phyloP scores from a whole-genome alignment of 2,113 vertebrate species.

The Caretta caretta region DNA sequence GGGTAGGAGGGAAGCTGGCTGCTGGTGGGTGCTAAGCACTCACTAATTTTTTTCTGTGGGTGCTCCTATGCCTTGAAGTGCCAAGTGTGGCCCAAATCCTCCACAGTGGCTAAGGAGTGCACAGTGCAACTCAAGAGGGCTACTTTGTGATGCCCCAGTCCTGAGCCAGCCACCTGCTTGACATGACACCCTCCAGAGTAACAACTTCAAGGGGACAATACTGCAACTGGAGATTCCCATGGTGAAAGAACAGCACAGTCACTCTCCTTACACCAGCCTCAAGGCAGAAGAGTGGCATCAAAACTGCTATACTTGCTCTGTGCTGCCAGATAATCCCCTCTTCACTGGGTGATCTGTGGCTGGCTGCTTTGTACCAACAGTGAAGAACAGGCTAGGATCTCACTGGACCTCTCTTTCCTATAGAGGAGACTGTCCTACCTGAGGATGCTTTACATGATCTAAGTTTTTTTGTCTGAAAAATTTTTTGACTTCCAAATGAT shows the following conservation, averaged over 20 bases:
- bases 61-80: slow-evolving; percentile 37
- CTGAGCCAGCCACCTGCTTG: slow-evolving; percentile 45
- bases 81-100: slow-evolving; percentile 44
- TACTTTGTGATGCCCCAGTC: slow-evolving; percentile 52
- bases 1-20: no score
- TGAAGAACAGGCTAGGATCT: not conserved
- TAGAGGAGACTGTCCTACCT: not conserved
- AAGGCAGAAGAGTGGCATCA: not conserved
- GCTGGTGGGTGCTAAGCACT: slow-evolving; percentile 1
- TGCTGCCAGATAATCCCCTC: not conserved
- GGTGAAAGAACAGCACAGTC: not conserved
- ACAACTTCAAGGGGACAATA: not conserved
- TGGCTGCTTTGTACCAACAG: not conserved
- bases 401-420: not conserved
- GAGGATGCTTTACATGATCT: not conserved
- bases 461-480: not conserved
- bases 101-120: slow-evolving; percentile 26
- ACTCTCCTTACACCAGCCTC: not conserved
- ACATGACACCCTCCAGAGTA: not conserved
- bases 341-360: not conserved
- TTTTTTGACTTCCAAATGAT: not conserved
- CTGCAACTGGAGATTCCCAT: not conserved
- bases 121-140: slow-evolving; percentile 63
- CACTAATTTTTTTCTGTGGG: slow-evolving; percentile 38
- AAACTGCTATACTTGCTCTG: not conserved